A percentile compares a stretch with the other conserved stretches of the same genome.
phyloP scores from a whole-genome alignment of 2,797 vertebrate genomes.

The Thunnus albacares region DNA sequence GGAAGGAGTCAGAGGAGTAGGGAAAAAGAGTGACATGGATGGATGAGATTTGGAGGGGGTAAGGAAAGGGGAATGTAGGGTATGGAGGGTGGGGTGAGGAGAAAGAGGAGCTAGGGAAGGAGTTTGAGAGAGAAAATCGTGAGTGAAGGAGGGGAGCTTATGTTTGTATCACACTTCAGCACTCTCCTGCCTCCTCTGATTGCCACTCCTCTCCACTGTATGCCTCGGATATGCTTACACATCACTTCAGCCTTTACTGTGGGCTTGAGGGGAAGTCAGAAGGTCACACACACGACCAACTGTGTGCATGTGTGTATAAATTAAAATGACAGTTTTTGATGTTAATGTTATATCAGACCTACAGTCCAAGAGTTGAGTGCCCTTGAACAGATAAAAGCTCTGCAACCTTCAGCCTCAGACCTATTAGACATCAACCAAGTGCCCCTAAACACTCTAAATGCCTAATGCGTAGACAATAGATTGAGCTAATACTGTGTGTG shows the following conservation, averaged over 20 bases:
- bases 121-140: not conserved
- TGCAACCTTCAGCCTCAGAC: conserved; percentile 68
- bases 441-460: conserved; percentile 65
- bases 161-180: conserved; percentile 64
- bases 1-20: conserved; percentile 60
- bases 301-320: conserved; percentile 52
- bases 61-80: not conserved
- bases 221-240: conserved; percentile 69
- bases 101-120: conserved; percentile 15
- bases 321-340: conserved; percentile 66
- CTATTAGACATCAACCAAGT: conserved; percentile 70
- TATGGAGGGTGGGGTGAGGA: not conserved
- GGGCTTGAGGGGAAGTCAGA: conserved; percentile 68
- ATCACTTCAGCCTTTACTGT: conserved; percentile 70
- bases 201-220: conserved; percentile 21
- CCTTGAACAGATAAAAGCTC: conserved; percentile 79
- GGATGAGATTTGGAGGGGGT: conserved; percentile 28
- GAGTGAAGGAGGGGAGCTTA: conserved; percentile 33
- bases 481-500: conserved; percentile 17
- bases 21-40: conserved; percentile 45
- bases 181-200: conserved; percentile 48
- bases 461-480: conserved; percentile 66
- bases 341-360: conserved; percentile 61
- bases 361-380: conserved; percentile 63
- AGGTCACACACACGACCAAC: conserved; percentile 63